Percentiles rank a stretch among this genome's conserved stretches.
phyloP scores from a whole-genome alignment of 1,140 invertebrate species.

The Dendrolimus kikuchii region DNA sequence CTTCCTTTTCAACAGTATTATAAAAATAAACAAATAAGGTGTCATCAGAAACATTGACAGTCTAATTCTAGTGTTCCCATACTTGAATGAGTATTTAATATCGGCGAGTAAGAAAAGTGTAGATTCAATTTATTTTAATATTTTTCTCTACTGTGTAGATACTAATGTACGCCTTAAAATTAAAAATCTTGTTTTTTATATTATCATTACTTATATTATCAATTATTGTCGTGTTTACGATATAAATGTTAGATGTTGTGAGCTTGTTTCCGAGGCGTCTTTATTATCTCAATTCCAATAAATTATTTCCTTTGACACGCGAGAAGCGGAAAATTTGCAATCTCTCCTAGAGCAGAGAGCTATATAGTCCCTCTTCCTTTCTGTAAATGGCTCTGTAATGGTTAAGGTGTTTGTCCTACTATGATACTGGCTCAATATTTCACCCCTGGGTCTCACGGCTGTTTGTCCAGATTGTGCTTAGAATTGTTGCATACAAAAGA shows the following conservation, averaged over 20 bases:
- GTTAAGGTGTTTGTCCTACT: slow-evolving; percentile 41
- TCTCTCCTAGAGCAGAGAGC: slow-evolving; percentile 26
- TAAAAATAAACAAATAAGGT: no score
- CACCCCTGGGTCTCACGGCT: slow-evolving; percentile 46
- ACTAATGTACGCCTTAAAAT: no score
- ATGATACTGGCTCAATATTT: slow-evolving; percentile 54
- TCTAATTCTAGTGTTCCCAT: no score
- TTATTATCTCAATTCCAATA: slow-evolving; percentile 58
- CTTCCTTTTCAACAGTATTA: no score
- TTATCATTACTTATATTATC: no score
- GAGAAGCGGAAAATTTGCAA: slow-evolving; percentile 59
- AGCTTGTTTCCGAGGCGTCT: slow-evolving; percentile 36
- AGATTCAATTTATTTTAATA: no score
- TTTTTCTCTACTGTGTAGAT: no score
- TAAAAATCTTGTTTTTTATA: no score
- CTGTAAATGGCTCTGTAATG: slow-evolving; percentile 60
- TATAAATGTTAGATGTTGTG: slow-evolving; percentile 52
- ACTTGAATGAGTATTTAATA: no score
- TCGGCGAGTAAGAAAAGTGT: no score
- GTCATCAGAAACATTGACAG: no score
- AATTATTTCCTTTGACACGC: slow-evolving; percentile 58
- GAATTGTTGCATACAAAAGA: slow-evolving; percentile 44
- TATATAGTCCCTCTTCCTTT: slow-evolving; percentile 35
- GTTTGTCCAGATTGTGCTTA: slow-evolving; percentile 54
- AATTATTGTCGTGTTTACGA: slow-evolving; percentile 4